Evolutionary conservation across 2,888 invertebrate genomes (phyloP), one percentile per base, ranked within the genome.

Genomic region (Rotaria sp.): DNA sequence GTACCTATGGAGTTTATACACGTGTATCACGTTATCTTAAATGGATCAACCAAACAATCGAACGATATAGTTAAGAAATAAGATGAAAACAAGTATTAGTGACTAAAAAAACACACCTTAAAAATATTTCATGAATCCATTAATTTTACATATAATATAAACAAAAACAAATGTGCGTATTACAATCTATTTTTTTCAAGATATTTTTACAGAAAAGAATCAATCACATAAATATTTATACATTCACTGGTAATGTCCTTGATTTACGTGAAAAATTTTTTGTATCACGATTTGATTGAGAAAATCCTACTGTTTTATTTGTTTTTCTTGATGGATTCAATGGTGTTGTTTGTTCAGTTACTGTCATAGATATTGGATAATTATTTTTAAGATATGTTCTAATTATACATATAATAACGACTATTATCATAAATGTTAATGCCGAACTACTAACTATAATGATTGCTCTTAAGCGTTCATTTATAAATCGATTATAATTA

Each of bases 21-120:
- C 80, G 80, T n/a, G 80, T 80, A 21, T 80, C 80, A n/a, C 80
- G 80, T n/a, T 80, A 80, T 80, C 26, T 80, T 24, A 41, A 26
- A n/a, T 80, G 80, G 80, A 80, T 80, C 13, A 41, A 80, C 45
- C 41, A 80, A 41, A 80, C 80, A 80, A 80, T 80, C 21, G 67
- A 67, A 67, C 67, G 67, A 21, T 21, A 67, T 21, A 67, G 21
- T 67, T 67, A 8, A 35, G 4, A 38, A 38, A 21, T 35, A 67
- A 35, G 38, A 59, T 5, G 26, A n/a, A 30, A 10, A 15, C 13
- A 59, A 8, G 10, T 45, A 11, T 48, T 48, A 48, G 3, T 48
- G 11, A 48, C 15, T 48, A 48, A 52, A 24, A 21, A 5, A 52
- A 24, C 8, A 7, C 24, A 24, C 8, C 2, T 24, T 24, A 52